phyloP scores from a whole-genome alignment of 2,888 invertebrate genomes.

The Trissoscelio sp. region DNA sequence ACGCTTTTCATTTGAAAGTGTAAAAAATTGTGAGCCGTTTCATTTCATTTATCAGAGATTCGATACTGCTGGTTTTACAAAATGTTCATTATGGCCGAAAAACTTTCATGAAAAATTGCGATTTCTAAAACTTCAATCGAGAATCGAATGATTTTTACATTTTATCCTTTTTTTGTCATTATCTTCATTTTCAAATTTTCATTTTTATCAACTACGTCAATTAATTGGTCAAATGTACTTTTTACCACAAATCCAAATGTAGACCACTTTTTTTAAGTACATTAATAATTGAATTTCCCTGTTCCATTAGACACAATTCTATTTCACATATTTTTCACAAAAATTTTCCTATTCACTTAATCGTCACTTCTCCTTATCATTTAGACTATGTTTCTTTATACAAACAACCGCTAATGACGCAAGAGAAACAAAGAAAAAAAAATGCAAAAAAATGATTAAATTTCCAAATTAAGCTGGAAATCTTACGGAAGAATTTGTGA shows the following conservation, averaged over 20 bases:
- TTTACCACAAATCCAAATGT: conserved; percentile 26
- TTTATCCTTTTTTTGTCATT: conserved; percentile 2
- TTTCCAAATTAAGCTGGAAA: conserved; percentile 36
- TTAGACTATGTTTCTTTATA: conserved; percentile 58
- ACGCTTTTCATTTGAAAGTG: conserved; percentile 71
- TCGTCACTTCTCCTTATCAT: conserved; percentile 37
- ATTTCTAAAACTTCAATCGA: conserved; percentile 44
- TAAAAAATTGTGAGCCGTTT: conserved; percentile 69
- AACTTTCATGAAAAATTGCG: conserved; percentile 66
- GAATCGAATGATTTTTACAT: conserved; percentile 20
- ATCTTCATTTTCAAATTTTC: conserved; percentile 4
- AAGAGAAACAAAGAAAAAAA: conserved; percentile 22
- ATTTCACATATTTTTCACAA: conserved; percentile 62
- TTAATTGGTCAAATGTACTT: conserved; percentile 33
- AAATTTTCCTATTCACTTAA: conserved; percentile 57
- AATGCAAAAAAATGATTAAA: conserved; percentile 13
- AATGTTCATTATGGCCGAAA: conserved; percentile 56
- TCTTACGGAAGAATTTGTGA: conserved; percentile 50
- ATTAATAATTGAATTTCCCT: conserved; percentile 45
- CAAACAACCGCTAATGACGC: conserved; percentile 56
- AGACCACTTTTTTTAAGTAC: conserved; percentile 49
- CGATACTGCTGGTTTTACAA: conserved; percentile 64
- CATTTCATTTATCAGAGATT: conserved; percentile 64
- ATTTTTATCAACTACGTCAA: conserved; percentile 8
- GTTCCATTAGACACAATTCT: conserved; percentile 29